Evolutionary conservation across 2,888 invertebrate species (phyloP).

Genomic region (Heteromurus nitidus): DNA sequence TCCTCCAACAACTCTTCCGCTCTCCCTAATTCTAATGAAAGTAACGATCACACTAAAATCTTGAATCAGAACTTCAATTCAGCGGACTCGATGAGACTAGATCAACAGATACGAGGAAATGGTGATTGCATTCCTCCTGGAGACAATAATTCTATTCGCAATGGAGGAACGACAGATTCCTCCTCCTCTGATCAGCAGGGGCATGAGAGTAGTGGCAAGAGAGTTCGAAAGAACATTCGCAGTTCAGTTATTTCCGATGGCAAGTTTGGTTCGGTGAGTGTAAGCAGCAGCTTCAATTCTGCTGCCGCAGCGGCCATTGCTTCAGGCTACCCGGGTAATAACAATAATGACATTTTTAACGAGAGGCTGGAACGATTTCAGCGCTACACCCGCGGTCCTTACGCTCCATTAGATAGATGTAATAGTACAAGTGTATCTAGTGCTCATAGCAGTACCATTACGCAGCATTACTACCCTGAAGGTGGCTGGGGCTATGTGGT

Average conservation of each 20-base stretch:
- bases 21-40: slow-evolving; percentile 10
- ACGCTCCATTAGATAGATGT: slow-evolving; percentile 67
- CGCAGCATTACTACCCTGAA: slow-evolving; percentile 72
- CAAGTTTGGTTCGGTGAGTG: slow-evolving; percentile 63
- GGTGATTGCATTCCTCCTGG: not conserved
- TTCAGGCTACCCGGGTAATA: slow-evolving; percentile 18
- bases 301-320: slow-evolving; percentile 53
- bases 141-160: not conserved
- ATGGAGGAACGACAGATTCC: too few species aligned
- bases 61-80: too few species aligned
- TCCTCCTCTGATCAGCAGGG: not conserved
- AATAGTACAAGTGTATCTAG: slow-evolving; percentile 69
- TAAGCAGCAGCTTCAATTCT: slow-evolving; percentile 65
- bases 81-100: not conserved
- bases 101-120: not conserved
- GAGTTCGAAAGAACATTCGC: slow-evolving; percentile 36
- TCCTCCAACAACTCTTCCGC: too few species aligned
- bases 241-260: slow-evolving; percentile 69
- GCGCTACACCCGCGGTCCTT: slow-evolving; percentile 65
- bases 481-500: slow-evolving; percentile 72
- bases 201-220: too few species aligned
- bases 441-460: slow-evolving; percentile 67
- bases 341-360: slow-evolving; percentile 55
- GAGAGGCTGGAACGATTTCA: slow-evolving; percentile 59
- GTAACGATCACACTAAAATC: not conserved